A percentile compares a stretch with the other conserved stretches of the same genome.
Evolutionary conservation across 2,888 invertebrate species (phyloP).

Genomic region (Lasiommata megera): DNA sequence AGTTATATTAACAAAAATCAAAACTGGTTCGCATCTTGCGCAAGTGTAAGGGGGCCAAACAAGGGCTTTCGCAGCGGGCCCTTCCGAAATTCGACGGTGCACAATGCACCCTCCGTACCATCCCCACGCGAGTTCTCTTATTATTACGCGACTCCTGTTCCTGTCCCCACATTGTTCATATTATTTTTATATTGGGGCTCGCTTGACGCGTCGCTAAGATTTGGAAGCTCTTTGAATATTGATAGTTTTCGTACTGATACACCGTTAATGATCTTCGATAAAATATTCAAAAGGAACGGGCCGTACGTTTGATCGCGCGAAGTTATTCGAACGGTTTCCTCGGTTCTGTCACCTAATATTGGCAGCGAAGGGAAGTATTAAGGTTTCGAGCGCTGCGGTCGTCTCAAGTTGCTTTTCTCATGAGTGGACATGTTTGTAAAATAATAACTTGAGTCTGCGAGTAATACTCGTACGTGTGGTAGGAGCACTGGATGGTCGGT

Average conservation of each 20-base stretch:
- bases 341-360: slow-evolving; percentile 78
- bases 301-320: slow-evolving; percentile 58
- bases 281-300: slow-evolving; percentile 16
- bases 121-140: slow-evolving; percentile 79
- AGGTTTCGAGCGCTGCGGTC: slow-evolving; percentile 80
- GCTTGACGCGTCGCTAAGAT: slow-evolving; percentile 66
- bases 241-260: background rate
- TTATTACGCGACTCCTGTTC: slow-evolving; percentile 77
- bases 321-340: slow-evolving; percentile 60
- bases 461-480: slow-evolving; percentile 72
- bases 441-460: slow-evolving; percentile 79
- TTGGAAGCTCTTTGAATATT: slow-evolving; percentile 2
- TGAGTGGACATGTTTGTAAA: slow-evolving; percentile 80
- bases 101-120: slow-evolving; percentile 80
- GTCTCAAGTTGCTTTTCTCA: slow-evolving; percentile 81
- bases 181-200: slow-evolving; percentile 72
- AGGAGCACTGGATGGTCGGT: slow-evolving; percentile 62
- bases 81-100: slow-evolving; percentile 80
- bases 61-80: slow-evolving; percentile 74
- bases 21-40: slow-evolving; percentile 81
- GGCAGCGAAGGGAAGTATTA: slow-evolving; percentile 80
- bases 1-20: slow-evolving; percentile 72
- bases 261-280: background rate
- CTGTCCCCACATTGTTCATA: slow-evolving; percentile 78
- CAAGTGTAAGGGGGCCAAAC: slow-evolving; percentile 76